phyloP scores from a whole-genome alignment of 1,140 invertebrate genomes.

The Homalodisca vitripennis region DNA sequence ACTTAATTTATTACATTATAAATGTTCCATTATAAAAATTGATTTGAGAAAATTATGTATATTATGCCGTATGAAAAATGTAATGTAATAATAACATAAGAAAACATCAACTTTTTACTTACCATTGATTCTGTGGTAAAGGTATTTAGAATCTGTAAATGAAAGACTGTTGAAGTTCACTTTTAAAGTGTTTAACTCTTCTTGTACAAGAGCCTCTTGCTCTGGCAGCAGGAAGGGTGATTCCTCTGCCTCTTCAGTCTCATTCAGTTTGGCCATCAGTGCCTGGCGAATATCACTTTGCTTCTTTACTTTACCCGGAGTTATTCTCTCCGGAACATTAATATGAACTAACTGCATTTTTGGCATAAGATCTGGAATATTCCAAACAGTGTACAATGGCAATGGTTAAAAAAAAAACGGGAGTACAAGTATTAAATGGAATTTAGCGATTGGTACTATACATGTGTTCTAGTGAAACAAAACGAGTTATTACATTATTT shows the following conservation, averaged over 20 bases:
- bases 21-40: neutral
- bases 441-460: neutral
- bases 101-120: neutral
- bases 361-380: conserved; percentile 1
- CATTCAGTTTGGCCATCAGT: conserved; percentile 21
- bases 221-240: conserved; percentile 32
- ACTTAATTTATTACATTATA: neutral
- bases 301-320: conserved; percentile 29
- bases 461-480: neutral
- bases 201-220: conserved; percentile 20
- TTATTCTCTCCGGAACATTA: conserved; percentile 12
- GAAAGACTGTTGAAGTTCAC: conserved; percentile 29
- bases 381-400: neutral
- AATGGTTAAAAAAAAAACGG: neutral
- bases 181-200: conserved; percentile 24
- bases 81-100: no score
- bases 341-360: conserved; percentile 36
- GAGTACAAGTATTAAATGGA: neutral
- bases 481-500: no score
- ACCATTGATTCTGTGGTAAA: conserved; percentile 27
- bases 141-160: conserved; percentile 10
- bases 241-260: neutral
- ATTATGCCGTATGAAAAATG: no score
- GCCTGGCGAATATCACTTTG: conserved; percentile 37
- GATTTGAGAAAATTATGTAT: neutral